Base-by-base conservation (phyloP, 2,888 invertebrate species). In the Hermaeophaga mercurialis region DNA sequence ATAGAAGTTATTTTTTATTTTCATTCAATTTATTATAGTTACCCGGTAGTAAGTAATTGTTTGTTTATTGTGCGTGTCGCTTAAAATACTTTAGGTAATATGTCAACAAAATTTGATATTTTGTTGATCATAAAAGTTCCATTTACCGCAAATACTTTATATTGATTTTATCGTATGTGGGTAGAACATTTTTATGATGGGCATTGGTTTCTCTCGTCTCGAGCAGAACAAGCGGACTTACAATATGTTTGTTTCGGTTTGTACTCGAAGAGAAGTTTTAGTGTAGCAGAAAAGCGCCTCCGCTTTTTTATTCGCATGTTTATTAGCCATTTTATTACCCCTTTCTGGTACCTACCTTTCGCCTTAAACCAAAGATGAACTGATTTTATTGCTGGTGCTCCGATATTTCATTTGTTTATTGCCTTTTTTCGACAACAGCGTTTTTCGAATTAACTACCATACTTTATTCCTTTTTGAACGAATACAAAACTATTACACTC, bases 251-350 rank as follows among this genome's bases (percentile, higher is more conserved):
- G 45, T 45, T 18, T 31, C 17, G 3, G 28, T 28, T 49, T 39
- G 17, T n/a, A 17, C 47, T 28, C 36, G 39, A 36, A 48, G 17
- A 19, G 39, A 55, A 55, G n/a, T 26, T 47, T 34, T 34, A 55
- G 7, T 15, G 47, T 19, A 18, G 28, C 28, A 22, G 22, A 44
- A 43, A 15, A 43, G 6, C 24, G 43, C 22, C 26, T 15, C 28
- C 28, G 12, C 45, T 45, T 45, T n/a, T 45, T 31, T 45, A 45
- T 45, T 45, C 8, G 18, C 33, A 19, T 45, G 45, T 45, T 45
- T 45, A 45, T 33, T 45, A 19, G 45, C 33, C 3, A 17, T 45
- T 45, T 45, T 45, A 45, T 45, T 33, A 11, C 45, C 33, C 11
- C 18, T 44, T 44, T 45, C 45, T 14, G 5, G 18, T 39, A 39